Base-by-base conservation (phyloP, 2,888 invertebrate genomes). In the Chaetogeoica ovagalla region DNA sequence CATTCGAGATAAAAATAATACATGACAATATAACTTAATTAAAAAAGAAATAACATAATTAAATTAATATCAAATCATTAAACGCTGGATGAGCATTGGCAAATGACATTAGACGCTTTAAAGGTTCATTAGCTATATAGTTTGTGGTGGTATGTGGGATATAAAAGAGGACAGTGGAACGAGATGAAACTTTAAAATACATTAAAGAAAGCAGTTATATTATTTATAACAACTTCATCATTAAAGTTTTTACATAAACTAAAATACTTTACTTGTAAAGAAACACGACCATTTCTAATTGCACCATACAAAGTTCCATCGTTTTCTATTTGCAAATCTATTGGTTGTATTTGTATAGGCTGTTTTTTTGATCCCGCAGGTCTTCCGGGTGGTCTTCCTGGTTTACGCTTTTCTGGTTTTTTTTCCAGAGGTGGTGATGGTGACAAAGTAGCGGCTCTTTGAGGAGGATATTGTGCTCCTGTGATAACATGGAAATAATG, bases 221-320 rank as follows among this genome's bases (percentile, higher is more conserved):
- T n/a, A n/a, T n/a, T n/a, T n/a, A n/a, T n/a, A n/a, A n/a, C n/a
- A n/a, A n/a, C n/a, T n/a, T n/a, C n/a, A 11, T 48, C 11, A 13
- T 43, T 66, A 21, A 66, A 43, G 15, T 48, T 48, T 68, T 48
- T 52, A 55, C 4, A 70, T 7, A n/a, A 70, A 52, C 17, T 30
- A 7, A 52, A 23, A n/a, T 17, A 59, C 5, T 63, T 30, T 43
- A 79, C 79, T 13, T 79, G 79, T 63, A 79, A 70, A 57, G 79
- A 55, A 23, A 79, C 60, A 39, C 79, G 93, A 82, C 95, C 95
- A 85, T 93, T 93, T 81, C 92, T 90, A 68, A 96, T 91, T 82
- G 94, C 91, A 84, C 90, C 92, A 86, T 95, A 96, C 9, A 96
- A 89, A 48, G 82, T 82, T 15, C 73, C 73, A 81, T 83, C 82